A percentile compares a stretch with the other conserved stretches of the same genome.
These are phyloP conservation scores for Dipodomys ordii DNA, from an alignment of 2,113 vertebrate species.

Conservation along the genomic window DNA sequence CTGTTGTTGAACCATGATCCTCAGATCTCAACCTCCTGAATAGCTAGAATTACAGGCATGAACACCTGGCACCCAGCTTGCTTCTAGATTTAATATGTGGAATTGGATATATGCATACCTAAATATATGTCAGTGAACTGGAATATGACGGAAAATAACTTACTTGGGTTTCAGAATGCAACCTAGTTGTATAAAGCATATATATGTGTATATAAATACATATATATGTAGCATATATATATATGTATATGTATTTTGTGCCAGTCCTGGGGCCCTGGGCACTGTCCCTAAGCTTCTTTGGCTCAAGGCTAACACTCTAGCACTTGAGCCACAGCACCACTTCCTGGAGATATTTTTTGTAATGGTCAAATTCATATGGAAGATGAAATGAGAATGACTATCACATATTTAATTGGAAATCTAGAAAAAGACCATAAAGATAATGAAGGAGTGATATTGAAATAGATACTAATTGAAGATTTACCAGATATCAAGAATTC, in stretches of 20 bases:
- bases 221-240: too few relatives aligned
- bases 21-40: too few relatives aligned
- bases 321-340: too few relatives aligned
- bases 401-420: not conserved
- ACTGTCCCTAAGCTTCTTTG: too few relatives aligned
- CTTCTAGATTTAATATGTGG: not conserved
- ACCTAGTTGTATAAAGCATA: not conserved
- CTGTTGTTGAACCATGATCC: too few relatives aligned
- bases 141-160: not conserved
- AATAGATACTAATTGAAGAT: not conserved
- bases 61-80: too few relatives aligned
- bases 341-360: not conserved
- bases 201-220: too few relatives aligned
- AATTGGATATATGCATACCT: not conserved
- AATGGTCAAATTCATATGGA: not conserved
- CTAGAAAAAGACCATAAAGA: not conserved
- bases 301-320: too few relatives aligned
- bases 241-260: too few relatives aligned
- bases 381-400: not conserved
- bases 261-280: too few relatives aligned
- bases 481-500: conserved; percentile 35
- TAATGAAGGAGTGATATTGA: not conserved
- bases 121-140: not conserved
- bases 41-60: too few relatives aligned
- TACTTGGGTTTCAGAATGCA: not conserved